A percentile compares a stretch with the other conserved stretches of the same genome.
Evolutionary conservation across 2,888 invertebrate species (phyloP).

Genomic region (Agrotis exclamationis): DNA sequence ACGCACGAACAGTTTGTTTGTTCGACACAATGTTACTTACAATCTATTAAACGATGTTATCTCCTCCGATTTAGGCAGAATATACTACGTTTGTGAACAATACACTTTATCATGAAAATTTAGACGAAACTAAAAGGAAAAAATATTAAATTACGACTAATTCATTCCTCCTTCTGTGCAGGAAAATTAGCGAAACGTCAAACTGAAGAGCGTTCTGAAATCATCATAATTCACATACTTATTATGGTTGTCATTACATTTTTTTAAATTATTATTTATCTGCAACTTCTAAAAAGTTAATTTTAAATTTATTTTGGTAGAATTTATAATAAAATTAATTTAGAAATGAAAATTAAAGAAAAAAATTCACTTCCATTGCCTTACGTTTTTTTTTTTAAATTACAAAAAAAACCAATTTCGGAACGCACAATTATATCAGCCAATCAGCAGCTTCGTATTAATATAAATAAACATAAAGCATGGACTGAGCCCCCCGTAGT

Average conservation of each 20-base stretch:
- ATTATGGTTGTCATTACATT: neutral
- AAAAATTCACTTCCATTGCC: too few relatives aligned
- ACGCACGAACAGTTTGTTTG: constrained; percentile 35
- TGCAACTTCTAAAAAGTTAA: neutral
- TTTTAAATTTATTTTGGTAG: too few relatives aligned
- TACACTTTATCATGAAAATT: constrained; percentile 67
- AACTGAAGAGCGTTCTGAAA: constrained; percentile 45
- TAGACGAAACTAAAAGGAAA: constrained; percentile 66
- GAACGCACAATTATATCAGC: constrained; percentile 27
- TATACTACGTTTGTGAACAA: constrained; percentile 51
- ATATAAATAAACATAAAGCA: neutral
- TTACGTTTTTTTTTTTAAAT: too few relatives aligned
- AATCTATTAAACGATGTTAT: constrained; percentile 37
- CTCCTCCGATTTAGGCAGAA: constrained; percentile 34
- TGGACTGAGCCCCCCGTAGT: too few relatives aligned
- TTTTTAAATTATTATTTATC: too few relatives aligned
- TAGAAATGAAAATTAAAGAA: neutral
- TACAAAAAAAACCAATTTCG: neutral
- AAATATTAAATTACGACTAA: constrained; percentile 80
- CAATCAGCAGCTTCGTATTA: constrained; percentile 15
- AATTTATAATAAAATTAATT: neutral
- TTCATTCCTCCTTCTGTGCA: constrained; percentile 69
- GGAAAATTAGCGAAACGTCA: constrained; percentile 63
- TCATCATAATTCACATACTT: neutral
- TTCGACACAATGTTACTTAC: constrained; percentile 57